Percentiles rank a stretch among this genome's conserved stretches.
These are phyloP conservation scores for Ornithoptera priamus DNA, from an alignment of 2,888 invertebrate genomes.

Conservation along the genomic window DNA sequence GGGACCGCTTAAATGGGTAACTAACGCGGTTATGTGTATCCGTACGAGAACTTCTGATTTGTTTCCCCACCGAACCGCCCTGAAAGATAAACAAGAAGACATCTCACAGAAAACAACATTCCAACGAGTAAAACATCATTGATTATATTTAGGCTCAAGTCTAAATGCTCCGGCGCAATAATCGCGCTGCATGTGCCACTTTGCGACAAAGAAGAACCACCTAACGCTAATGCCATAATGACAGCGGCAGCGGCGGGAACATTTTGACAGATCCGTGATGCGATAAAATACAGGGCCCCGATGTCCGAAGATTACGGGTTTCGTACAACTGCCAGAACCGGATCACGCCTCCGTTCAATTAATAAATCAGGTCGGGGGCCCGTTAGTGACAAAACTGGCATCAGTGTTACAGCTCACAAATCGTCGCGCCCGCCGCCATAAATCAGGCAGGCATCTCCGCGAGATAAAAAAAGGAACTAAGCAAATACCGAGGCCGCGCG, in stretches of 20 bases:
- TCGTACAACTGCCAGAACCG: conserved; percentile 63
- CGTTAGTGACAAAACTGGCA: conserved; percentile 76
- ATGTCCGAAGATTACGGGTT: conserved; percentile 55
- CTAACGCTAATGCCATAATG: conserved; percentile 19
- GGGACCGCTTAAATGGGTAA: conserved; percentile 66
- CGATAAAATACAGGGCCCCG: conserved; percentile 39
- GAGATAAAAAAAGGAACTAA: conserved; percentile 69
- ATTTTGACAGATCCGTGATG: conserved; percentile 36
- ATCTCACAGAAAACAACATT: neutral
- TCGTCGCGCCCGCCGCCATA: conserved; percentile 73
- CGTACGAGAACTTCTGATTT: conserved; percentile 48
- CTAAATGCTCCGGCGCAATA: neutral
- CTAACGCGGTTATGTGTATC: conserved; percentile 47
- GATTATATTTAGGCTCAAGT: neutral
- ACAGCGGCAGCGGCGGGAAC: conserved; percentile 25
- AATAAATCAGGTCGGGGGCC: conserved; percentile 70
- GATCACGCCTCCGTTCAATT: conserved; percentile 64
- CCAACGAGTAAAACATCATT: neutral
- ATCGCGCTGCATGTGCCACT: neutral
- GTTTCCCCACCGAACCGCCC: conserved; percentile 37
- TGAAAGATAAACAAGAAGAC: conserved; percentile 6
- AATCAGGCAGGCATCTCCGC: conserved; percentile 75
- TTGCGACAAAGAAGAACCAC: neutral
- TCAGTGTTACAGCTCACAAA: conserved; percentile 77
- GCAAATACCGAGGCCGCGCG: conserved; percentile 67